Percentiles rank a stretch among this genome's conserved stretches.
Conservation (phyloP, 2,113 vertebrate genomes). For the Emydura subglobosa region DNA sequence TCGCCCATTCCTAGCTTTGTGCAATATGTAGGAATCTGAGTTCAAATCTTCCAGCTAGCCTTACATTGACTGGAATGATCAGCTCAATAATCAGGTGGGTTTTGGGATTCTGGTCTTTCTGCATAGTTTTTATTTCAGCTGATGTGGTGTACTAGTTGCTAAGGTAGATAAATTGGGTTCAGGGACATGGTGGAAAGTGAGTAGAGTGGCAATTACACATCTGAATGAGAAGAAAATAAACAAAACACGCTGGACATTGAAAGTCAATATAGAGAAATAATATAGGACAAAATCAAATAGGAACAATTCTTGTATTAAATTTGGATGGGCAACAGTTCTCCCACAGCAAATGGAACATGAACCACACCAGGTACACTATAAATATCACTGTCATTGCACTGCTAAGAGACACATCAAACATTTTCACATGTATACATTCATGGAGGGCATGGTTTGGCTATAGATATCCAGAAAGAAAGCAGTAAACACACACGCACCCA, state of each 20-base stretch:
- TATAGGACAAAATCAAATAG: background rate
- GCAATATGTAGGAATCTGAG: background rate
- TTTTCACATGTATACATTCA: background rate
- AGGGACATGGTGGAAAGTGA: background rate
- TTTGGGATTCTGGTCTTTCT: background rate
- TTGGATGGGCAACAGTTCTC: background rate
- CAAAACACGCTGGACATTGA: background rate
- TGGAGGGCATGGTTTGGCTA: background rate
- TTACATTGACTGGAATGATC: background rate
- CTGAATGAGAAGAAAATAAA: conserved; percentile 2
- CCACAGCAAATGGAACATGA: background rate
- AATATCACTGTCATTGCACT: background rate
- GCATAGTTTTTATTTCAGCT: background rate
- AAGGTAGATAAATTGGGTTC: background rate
- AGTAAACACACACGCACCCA: background rate
- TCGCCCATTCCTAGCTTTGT: background rate
- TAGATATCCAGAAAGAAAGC: background rate
- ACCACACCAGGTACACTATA: rapidly evolving
- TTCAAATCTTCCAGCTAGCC: conserved; percentile 6
- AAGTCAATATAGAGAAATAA: background rate
- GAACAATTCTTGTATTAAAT: background rate
- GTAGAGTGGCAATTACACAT: background rate
- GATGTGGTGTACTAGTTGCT: background rate
- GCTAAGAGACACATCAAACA: background rate
- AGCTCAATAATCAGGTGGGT: background rate